Conservation (phyloP, 1,140 invertebrate species). For the Lepeophtheirus salmonis region DNA sequence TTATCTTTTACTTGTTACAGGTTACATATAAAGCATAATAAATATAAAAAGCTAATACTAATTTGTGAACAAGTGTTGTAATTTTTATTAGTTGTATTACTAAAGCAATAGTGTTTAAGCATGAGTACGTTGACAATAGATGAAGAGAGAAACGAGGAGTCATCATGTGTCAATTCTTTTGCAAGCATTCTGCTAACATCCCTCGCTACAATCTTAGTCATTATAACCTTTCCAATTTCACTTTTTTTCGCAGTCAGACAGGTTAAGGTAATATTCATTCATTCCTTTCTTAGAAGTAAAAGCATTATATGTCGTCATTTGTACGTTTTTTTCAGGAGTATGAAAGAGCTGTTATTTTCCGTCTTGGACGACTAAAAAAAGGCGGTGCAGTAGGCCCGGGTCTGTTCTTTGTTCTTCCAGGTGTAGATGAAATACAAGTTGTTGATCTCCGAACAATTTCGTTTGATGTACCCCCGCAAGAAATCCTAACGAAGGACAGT, state of each 20-base stretch:
- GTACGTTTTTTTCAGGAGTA: slow-evolving; percentile 25
- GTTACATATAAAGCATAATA: too few species aligned
- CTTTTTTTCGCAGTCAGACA: background rate
- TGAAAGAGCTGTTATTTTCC: slow-evolving; percentile 29
- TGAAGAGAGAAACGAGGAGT: too few species aligned
- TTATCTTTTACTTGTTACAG: too few species aligned
- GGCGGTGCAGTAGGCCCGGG: slow-evolving; percentile 36
- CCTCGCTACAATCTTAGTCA: background rate
- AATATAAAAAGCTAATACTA: too few species aligned
- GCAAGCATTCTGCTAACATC: background rate
- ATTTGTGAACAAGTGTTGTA: too few species aligned
- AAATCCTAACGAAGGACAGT: slow-evolving; percentile 38
- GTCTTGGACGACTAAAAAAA: slow-evolving; percentile 27
- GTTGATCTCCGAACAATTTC: slow-evolving; percentile 34
- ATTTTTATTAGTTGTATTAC: too few species aligned
- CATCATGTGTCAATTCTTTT: too few species aligned
- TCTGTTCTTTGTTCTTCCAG: slow-evolving; percentile 32
- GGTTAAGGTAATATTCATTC: background rate
- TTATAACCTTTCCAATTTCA: slow-evolving; percentile 6
- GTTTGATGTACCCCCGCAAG: slow-evolving; percentile 35
- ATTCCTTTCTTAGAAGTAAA: background rate
- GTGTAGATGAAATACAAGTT: slow-evolving; percentile 28
- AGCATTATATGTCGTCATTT: background rate
- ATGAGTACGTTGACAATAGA: too few species aligned
- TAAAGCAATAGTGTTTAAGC: too few species aligned